Percentiles rank a stretch among this genome's conserved stretches.
phyloP scores from a whole-genome alignment of 2,113 vertebrate genomes.

The Myxocyprinus asiaticus region DNA sequence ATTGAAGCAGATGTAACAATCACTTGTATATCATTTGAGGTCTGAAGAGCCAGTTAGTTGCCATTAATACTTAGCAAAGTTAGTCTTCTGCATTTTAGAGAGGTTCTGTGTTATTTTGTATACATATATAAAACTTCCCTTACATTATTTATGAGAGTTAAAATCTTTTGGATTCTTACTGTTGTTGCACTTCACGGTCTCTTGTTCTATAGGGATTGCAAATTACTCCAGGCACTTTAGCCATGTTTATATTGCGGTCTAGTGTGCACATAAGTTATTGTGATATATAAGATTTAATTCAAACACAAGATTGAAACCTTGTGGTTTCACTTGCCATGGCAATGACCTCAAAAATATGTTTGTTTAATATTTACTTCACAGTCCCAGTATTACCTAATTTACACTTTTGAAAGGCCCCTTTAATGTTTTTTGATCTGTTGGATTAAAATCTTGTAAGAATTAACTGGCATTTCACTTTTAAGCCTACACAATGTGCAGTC shows the following conservation, averaged over 20 bases:
- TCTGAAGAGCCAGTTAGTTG: neutral
- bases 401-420: neutral
- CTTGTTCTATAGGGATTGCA: neutral
- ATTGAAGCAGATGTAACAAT: neutral
- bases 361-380: neutral
- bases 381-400: neutral
- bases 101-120: neutral
- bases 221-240: slow-evolving; percentile 10
- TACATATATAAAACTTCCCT: neutral
- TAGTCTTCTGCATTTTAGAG: neutral
- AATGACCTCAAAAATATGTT: neutral
- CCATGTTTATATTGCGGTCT: slow-evolving; percentile 7
- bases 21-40: too few species aligned
- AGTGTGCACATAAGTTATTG: neutral
- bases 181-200: neutral
- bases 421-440: too few species aligned
- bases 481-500: neutral
- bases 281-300: neutral
- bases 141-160: too few species aligned
- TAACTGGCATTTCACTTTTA: neutral
- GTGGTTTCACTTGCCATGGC: neutral
- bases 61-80: neutral
- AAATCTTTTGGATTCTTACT: neutral
- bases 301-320: neutral
- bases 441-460: too few species aligned